Conservation (phyloP, 2,797 vertebrate species). For the Xenopus petersii region DNA sequence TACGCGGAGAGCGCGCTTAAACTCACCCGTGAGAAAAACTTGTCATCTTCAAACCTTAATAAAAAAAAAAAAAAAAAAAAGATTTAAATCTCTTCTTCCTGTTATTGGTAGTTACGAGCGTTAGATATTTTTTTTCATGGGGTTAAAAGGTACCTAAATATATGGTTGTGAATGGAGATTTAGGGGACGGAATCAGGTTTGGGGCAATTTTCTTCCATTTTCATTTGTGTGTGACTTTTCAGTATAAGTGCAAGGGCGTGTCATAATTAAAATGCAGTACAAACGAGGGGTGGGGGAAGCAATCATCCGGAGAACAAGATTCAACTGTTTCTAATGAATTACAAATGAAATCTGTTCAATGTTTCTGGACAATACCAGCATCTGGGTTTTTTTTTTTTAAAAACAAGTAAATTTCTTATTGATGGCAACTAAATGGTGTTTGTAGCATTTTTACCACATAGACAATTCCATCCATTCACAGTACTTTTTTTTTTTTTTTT, state of each 20-base stretch:
- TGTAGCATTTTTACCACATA: constrained; percentile 75
- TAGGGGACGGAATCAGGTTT: constrained; percentile 68
- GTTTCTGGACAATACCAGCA: constrained; percentile 78
- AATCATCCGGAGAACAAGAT: constrained; percentile 60
- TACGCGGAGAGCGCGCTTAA: constrained; percentile 79
- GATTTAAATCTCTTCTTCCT: constrained; percentile 67
- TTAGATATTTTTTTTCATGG: constrained; percentile 73
- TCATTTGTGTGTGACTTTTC: constrained; percentile 75
- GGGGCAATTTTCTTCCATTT: constrained; percentile 69
- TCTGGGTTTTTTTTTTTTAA: constrained; percentile 70
- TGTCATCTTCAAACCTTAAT: constrained; percentile 61
- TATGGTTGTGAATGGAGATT: constrained; percentile 72
- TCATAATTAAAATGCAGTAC: constrained; percentile 61
- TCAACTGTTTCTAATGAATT: constrained; percentile 67
- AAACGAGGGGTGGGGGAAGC: constrained; percentile 53
- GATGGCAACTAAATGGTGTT: constrained; percentile 74
- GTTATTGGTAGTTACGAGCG: constrained; percentile 78
- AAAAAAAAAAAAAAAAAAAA: constrained; percentile 29
- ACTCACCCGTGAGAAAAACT: constrained; percentile 58
- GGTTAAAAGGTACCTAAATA: constrained; percentile 75
- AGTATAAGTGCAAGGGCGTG: constrained; percentile 60
- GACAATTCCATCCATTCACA: constrained; percentile 72
- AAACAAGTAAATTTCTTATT: constrained; percentile 74
- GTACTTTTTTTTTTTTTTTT: constrained; percentile 37
- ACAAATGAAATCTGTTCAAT: constrained; percentile 73